These are phyloP conservation scores for Spatula clypeata DNA, from an alignment of 2,797 vertebrate species.

Conservation along the genomic window DNA sequence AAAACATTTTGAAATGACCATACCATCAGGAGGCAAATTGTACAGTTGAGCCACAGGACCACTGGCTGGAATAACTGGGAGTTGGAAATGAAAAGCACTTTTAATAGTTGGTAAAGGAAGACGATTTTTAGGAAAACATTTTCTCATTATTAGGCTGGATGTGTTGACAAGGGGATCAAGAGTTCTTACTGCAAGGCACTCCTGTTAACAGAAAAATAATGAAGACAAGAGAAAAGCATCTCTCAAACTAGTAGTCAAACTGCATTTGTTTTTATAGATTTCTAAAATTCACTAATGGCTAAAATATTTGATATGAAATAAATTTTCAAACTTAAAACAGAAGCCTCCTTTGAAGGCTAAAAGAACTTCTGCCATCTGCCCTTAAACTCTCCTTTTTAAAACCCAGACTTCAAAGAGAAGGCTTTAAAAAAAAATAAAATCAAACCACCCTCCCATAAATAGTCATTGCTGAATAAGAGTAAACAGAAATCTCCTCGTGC, in stretches of 20 bases:
- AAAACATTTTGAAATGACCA: slow-evolving; percentile 39
- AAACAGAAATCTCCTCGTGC: background rate
- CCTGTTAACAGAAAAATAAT: slow-evolving; percentile 83
- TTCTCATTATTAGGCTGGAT: slow-evolving; percentile 98
- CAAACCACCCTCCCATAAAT: rapidly evolving
- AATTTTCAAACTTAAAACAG: background rate
- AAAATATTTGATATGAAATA: background rate
- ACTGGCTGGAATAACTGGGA: slow-evolving; percentile 89
- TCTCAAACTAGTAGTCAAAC: background rate
- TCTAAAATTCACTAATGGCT: background rate
- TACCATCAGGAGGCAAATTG: slow-evolving; percentile 93
- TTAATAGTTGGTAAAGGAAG: slow-evolving; percentile 96
- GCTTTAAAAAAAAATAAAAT: background rate
- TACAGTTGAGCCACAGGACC: slow-evolving; percentile 95
- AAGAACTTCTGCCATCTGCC: background rate
- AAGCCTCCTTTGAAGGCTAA: background rate
- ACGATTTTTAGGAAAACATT: slow-evolving; percentile 99
- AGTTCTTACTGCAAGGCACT: slow-evolving; percentile 95
- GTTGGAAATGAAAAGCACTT: slow-evolving; percentile 91
- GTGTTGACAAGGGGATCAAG: slow-evolving; percentile 96
- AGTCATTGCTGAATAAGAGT: background rate
- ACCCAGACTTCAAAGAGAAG: background rate
- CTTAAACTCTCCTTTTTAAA: background rate
- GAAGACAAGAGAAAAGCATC: background rate
- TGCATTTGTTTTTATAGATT: background rate